Percentiles rank a stretch among this genome's conserved stretches.
These are phyloP conservation scores for Notiomystis cincta DNA, from an alignment of 2,113 vertebrate genomes.

Conservation along the genomic window DNA sequence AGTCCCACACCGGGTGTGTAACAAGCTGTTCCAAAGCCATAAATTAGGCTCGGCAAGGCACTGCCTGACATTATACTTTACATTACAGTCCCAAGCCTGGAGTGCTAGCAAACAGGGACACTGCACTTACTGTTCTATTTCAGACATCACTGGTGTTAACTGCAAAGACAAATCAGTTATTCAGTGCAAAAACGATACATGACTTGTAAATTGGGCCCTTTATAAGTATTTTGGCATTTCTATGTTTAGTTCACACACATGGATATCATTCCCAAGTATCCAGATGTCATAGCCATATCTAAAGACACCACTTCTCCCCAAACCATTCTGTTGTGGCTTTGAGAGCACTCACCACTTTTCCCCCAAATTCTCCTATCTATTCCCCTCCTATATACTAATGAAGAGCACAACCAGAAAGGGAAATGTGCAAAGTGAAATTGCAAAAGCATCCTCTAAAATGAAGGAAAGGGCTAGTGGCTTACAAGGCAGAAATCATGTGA, in stretches of 20 bases:
- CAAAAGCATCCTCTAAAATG: background rate
- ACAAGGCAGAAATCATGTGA: background rate
- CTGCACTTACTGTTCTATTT: background rate
- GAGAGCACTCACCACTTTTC: background rate
- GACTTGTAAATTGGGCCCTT: background rate
- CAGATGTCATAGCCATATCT: background rate
- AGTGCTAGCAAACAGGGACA: background rate
- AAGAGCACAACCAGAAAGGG: background rate
- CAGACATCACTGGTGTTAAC: conserved; percentile 15
- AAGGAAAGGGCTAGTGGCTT: background rate
- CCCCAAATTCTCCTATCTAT: background rate
- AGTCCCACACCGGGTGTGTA: background rate
- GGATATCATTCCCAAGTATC: background rate
- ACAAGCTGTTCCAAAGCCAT: conserved; percentile 24
- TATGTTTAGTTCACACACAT: background rate
- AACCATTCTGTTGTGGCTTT: background rate
- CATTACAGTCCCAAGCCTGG: background rate
- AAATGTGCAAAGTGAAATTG: background rate
- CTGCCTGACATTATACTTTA: background rate
- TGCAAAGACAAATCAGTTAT: conserved; percentile 22
- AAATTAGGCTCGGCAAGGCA: background rate
- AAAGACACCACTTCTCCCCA: background rate
- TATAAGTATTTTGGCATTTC: background rate
- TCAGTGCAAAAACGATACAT: conserved; percentile 12
- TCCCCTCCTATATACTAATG: background rate